Conservation (phyloP, 2,888 invertebrate species). For the Caenorhabditis sp. region DNA sequence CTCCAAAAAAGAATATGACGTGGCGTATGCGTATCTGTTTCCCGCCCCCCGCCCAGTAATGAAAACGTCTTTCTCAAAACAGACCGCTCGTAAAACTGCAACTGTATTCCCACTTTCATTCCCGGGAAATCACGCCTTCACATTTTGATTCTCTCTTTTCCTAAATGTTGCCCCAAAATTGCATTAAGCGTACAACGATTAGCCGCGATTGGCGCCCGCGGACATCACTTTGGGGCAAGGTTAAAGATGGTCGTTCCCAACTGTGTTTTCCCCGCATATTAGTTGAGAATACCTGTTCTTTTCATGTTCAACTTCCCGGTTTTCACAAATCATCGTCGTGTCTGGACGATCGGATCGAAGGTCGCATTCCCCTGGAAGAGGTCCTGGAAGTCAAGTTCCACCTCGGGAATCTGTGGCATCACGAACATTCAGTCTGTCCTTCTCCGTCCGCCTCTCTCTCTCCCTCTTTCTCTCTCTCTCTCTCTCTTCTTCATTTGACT, state of each 20-base stretch:
- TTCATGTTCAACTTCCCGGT: conserved; percentile 10
- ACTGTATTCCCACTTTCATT: neutral
- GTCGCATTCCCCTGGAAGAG: neutral
- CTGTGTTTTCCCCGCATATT: neutral
- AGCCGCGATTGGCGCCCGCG: conserved; percentile 17
- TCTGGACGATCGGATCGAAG: too few relatives aligned
- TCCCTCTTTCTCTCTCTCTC: conserved; percentile 5
- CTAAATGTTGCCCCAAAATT: neutral
- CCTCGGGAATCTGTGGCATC: conserved; percentile 16
- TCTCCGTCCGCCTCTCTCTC: conserved; percentile 4
- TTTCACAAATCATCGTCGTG: conserved; percentile 23
- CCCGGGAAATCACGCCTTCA: conserved; percentile 20
- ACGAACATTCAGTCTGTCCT: conserved; percentile 45
- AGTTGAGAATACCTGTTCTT: conserved; percentile 6
- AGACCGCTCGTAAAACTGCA: conserved; percentile 25
- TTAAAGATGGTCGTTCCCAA: conserved; percentile 10
- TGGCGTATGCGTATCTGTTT: too few relatives aligned
- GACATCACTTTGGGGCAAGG: neutral
- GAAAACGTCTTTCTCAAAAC: too few relatives aligned
- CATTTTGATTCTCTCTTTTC: conserved; percentile 12
- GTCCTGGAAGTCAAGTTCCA: neutral
- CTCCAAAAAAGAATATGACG: neutral
- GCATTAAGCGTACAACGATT: conserved; percentile 16
- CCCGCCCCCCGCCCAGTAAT: too few relatives aligned
- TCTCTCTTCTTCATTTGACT: conserved; percentile 14